These are phyloP conservation scores for Epinephelus awoara DNA, from an alignment of 2,797 vertebrate species.

Conservation along the genomic window DNA sequence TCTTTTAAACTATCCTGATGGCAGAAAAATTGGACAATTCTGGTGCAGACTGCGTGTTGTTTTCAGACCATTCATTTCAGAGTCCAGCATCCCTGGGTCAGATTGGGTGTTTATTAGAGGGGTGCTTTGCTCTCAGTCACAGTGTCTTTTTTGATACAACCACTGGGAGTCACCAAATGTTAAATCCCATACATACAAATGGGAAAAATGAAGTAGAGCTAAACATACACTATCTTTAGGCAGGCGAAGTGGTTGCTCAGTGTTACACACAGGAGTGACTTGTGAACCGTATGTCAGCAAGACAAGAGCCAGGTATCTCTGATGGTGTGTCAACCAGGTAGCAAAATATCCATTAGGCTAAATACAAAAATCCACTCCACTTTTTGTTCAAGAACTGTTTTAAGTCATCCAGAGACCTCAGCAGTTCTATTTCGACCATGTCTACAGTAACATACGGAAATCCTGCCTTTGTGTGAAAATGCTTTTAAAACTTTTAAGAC, in stretches of 20 bases:
- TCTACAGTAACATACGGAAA: neutral
- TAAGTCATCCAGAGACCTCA: neutral
- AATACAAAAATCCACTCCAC: neutral
- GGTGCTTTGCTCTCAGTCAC: neutral
- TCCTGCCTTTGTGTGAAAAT: neutral
- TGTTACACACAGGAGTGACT: neutral
- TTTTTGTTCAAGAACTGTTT: neutral
- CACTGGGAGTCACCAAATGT: slow-evolving; percentile 19
- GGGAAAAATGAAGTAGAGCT: neutral
- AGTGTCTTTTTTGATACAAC: neutral
- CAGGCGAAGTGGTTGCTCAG: neutral
- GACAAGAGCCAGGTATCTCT: neutral
- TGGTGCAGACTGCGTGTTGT: neutral
- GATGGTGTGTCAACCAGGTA: neutral
- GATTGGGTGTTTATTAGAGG: neutral
- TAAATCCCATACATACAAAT: neutral
- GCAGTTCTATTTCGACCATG: neutral
- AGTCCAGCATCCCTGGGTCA: neutral
- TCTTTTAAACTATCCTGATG: slow-evolving; percentile 1
- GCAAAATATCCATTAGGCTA: neutral
- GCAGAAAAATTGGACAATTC: neutral
- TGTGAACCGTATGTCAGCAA: neutral
- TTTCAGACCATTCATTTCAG: neutral
- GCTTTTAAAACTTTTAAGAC: neutral
- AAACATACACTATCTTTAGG: neutral